Base-by-base conservation (phyloP, 2,888 invertebrate species). In the Hemithea aestivaria region DNA sequence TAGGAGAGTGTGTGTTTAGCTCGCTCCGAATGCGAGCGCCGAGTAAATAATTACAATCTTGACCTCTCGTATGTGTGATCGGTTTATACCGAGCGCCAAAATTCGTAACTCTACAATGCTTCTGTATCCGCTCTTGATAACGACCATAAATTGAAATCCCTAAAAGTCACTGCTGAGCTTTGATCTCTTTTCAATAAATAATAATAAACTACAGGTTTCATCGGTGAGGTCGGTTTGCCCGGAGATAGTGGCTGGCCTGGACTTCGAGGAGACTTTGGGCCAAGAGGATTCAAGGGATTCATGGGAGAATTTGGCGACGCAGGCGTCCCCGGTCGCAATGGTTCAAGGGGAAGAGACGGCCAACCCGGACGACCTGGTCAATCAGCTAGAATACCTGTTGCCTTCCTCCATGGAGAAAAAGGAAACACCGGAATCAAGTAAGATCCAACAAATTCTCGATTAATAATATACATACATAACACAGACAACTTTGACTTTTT, bases 271-370 rank as follows among this genome's bases (percentile, higher is more conserved):
- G 52, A 60, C 16, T 39, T 46, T 10, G 90, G 90, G 1, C 57
- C 56, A 1, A 66, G 52, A 7, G 82, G 82, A 7, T 10, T 52
- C 1, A 75, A 74, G 44, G 85, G 85, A n/a, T 41, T 57, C 7
- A 61, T 66, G 27, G 92, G 91, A 6, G 58, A 66, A 0, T 58
- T 59, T 0, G 90, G 90, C 1, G 61, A 48, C 1, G 77, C 84
- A 8, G 91, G 91, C 3, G n/a, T 45, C 9, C 75, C 80, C 2
- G 89, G 89, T 3, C 56, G 66, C 4, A 78, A 83, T 42, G 89
- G 90, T 27, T 55, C 66, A 1, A 68, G 77, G 42, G 91, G 91
- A 7, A 60, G 63, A 1, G 80, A 89, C 37, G 91, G 92, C 2
- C 40, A 44, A 0, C 79, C 87, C 6, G 92, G 91, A 3, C 51